Percentiles rank a stretch among this genome's conserved stretches.
Evolutionary conservation across 2,797 vertebrate genomes (phyloP).

Genomic region (Erithacus rubecula): DNA sequence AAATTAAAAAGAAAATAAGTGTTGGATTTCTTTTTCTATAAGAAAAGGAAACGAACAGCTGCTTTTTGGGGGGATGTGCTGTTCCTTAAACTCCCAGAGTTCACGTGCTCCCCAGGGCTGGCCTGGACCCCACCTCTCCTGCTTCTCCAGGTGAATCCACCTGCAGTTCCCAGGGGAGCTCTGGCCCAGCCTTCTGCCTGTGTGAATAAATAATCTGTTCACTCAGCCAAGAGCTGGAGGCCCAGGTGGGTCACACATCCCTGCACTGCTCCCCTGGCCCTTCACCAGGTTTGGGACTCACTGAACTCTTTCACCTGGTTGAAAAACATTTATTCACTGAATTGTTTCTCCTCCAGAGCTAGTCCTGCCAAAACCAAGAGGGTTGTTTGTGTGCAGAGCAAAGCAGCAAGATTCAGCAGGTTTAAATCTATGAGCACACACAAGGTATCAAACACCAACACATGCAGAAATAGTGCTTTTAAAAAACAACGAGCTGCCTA

Average conservation of each 20-base stretch:
- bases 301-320: fast-evolving
- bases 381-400: background rate
- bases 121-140: background rate
- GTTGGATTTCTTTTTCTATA: slow-evolving; percentile 11
- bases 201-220: fast-evolving
- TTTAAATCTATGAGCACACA: background rate
- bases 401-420: background rate
- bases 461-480: background rate
- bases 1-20: background rate
- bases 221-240: background rate
- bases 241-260: background rate
- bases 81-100: background rate
- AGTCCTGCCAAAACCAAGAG: background rate
- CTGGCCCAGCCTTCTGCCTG: background rate
- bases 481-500: background rate
- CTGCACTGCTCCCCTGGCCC: background rate
- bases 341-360: background rate
- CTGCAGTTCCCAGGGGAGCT: background rate
- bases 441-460: background rate
- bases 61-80: background rate
- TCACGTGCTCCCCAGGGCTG: background rate
- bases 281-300: background rate
- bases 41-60: slow-evolving; percentile 43
- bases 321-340: background rate
- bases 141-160: background rate